Evolutionary conservation across 2,888 invertebrate genomes (phyloP), one percentile per base, ranked within the genome.

Genomic region (Noctuana brunneofusca): DNA sequence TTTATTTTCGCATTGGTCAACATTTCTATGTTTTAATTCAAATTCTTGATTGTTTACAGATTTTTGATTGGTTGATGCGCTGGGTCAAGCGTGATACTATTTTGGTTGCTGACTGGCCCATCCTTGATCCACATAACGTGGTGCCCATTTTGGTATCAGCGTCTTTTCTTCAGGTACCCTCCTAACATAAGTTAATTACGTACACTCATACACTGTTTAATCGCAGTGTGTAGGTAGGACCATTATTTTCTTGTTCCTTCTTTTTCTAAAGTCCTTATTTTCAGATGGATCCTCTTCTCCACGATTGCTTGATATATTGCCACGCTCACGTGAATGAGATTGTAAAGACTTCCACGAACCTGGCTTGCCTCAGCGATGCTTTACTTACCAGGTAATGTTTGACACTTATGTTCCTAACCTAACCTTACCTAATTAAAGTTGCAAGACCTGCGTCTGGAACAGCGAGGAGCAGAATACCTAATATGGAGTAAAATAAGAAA

Each of bases 31-130:
- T n/a, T n/a, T n/a, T n/a, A n/a, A n/a, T n/a, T n/a, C n/a, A n/a
- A n/a, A n/a, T n/a, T n/a, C n/a, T n/a, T n/a, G n/a, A n/a, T n/a
- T 41, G 14, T 9, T 48, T 63, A 1, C 94, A 96, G 80, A 97
- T 98, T 66, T 99, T 99, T 84, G 98, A 98, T 75, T 98, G 98
- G 98, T 89, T 99, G 58, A 97, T 98, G 96, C 94, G 95, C 68
- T 98, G 98, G 97, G 96, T 98, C n/a, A 97, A 97, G 82, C 93
- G 94, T 30, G 96, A 96, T 71, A 87, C 93, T 0, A 92, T 93
- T 65, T 87, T 93, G 64, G 93, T 94, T 64, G 94, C 93, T 0
- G 94, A 94, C 69, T 94, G 94, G 93, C 96, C 96, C 0, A 83
- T 91, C 46, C 83, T 96, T 48, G 97, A 97, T 79, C 93, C 96